phyloP scores from a whole-genome alignment of 2,888 invertebrate species.

The Syrista parreyssii region DNA sequence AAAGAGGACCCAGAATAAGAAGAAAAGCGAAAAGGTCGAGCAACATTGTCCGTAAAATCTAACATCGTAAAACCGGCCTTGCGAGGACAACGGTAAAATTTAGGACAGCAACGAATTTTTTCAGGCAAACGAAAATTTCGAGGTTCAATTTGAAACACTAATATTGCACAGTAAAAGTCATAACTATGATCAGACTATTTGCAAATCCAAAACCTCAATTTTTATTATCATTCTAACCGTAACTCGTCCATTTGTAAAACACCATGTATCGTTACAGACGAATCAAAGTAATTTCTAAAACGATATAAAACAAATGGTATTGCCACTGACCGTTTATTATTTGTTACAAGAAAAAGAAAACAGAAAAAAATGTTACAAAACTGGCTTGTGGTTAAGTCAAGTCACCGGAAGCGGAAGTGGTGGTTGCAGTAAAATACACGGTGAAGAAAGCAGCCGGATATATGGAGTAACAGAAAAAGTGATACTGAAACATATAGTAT shows the following conservation, averaged over 20 bases:
- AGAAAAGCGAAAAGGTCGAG: background rate
- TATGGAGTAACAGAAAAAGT: background rate
- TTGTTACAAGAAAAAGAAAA: background rate
- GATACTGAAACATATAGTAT: constrained; percentile 6
- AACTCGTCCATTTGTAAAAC: background rate
- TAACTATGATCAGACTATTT: background rate
- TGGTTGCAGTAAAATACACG: background rate
- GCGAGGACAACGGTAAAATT: background rate
- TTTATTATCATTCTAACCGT: background rate
- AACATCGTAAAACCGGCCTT: background rate
- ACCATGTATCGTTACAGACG: background rate
- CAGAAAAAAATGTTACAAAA: background rate
- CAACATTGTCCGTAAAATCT: background rate
- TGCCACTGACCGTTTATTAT: background rate
- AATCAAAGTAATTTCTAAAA: background rate
- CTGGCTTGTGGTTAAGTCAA: background rate
- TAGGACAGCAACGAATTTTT: background rate
- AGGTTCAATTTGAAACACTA: background rate
- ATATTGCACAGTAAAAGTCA: background rate
- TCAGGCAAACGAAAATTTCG: background rate
- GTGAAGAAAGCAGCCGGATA: background rate
- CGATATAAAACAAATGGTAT: background rate
- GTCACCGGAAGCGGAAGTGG: background rate
- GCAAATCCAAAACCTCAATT: background rate
- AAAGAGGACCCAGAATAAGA: background rate